Evolutionary conservation across 2,888 invertebrate species (phyloP).

Genomic region (Hydriomena furcata): DNA sequence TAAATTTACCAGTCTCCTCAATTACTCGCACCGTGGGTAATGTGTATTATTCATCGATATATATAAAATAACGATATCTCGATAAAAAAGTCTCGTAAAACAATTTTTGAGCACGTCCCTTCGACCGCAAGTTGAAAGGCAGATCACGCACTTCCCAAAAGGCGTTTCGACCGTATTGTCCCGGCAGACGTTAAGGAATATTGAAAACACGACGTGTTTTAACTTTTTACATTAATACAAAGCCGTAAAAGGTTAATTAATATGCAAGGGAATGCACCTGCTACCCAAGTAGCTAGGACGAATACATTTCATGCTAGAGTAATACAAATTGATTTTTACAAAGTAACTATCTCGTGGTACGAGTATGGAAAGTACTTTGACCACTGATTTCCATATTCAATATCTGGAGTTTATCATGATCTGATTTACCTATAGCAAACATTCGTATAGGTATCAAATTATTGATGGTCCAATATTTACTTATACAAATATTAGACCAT

Average conservation of each 20-base stretch:
- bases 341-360: slow-evolving; percentile 2
- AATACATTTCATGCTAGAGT: slow-evolving; percentile 13
- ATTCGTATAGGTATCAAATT: too few species aligned
- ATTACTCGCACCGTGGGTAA: slow-evolving; percentile 24
- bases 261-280: slow-evolving; percentile 29
- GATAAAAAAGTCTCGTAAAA: slow-evolving; percentile 29
- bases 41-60: slow-evolving; percentile 22
- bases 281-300: slow-evolving; percentile 24
- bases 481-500: too few species aligned
- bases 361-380: too few species aligned
- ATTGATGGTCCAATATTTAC: too few species aligned
- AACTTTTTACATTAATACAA: slow-evolving; percentile 37
- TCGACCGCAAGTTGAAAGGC: slow-evolving; percentile 60
- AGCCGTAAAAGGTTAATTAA: slow-evolving; percentile 36
- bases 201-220: slow-evolving; percentile 37
- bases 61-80: slow-evolving; percentile 32
- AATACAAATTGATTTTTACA: slow-evolving; percentile 5
- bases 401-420: too few species aligned
- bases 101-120: slow-evolving; percentile 25
- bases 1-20: too few species aligned
- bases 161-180: slow-evolving; percentile 65
- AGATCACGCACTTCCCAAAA: slow-evolving; percentile 80
- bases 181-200: slow-evolving; percentile 50
- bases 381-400: too few species aligned
- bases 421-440: too few species aligned